Evolutionary conservation across 2,888 invertebrate species (phyloP).

Genomic region (Tiphia femorata): DNA sequence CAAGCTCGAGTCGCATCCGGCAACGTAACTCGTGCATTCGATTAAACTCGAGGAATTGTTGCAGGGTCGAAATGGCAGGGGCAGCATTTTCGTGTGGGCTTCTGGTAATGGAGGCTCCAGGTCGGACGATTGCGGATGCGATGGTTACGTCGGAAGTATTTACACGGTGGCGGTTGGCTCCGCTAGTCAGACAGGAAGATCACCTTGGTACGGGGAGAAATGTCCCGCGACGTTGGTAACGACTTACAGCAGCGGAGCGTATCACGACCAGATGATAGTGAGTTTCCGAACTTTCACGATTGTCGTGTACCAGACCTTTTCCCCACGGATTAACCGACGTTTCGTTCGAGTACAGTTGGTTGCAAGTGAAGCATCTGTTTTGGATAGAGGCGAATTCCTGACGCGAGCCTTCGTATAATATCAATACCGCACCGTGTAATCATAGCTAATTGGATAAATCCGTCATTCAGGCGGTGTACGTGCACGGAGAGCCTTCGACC

Average conservation of each 20-base stretch:
- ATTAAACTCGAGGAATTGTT: constrained; percentile 25
- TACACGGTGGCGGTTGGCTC: constrained; percentile 91
- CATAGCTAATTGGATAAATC: too few species aligned
- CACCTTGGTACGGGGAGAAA: constrained; percentile 93
- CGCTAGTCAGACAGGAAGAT: constrained; percentile 83
- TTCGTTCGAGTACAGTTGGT: not conserved
- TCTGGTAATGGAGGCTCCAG: constrained; percentile 90
- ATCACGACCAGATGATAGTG: constrained; percentile 89
- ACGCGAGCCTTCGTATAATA: too few species aligned
- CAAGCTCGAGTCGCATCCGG: too few species aligned
- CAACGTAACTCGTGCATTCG: too few species aligned
- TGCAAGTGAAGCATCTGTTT: too few species aligned
- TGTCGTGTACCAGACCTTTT: not conserved
- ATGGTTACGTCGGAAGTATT: constrained; percentile 88
- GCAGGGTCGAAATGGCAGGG: constrained; percentile 85
- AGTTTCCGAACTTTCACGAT: constrained; percentile 57
- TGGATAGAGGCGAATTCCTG: too few species aligned
- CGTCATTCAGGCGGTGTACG: too few species aligned
- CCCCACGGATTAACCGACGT: not conserved
- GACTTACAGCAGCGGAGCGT: constrained; percentile 90
- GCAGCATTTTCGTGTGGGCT: constrained; percentile 92
- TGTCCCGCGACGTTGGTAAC: constrained; percentile 91
- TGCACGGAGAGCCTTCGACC: too few species aligned
- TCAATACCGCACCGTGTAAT: too few species aligned
- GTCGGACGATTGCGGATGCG: constrained; percentile 91